A percentile compares a stretch with the other conserved stretches of the same genome.
Conservation (phyloP, 2,888 invertebrate genomes). For the Julus scanicus region DNA sequence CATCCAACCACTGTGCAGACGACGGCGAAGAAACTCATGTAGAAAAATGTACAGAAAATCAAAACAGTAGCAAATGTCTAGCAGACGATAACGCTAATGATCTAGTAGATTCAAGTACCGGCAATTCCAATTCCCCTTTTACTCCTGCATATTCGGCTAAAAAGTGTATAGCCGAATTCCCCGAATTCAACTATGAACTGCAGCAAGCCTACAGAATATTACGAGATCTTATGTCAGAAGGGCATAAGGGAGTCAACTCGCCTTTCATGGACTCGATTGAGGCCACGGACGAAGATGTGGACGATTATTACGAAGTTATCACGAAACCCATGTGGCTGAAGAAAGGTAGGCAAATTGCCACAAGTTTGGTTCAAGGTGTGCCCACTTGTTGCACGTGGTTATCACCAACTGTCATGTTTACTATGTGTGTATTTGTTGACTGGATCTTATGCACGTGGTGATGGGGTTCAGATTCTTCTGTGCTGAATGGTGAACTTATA, state of each 20-base stretch:
- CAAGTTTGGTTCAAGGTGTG: background rate
- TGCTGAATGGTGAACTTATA: no score
- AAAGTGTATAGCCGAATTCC: background rate
- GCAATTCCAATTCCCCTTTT: background rate
- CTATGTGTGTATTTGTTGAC: no score
- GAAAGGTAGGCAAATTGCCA: conserved; percentile 64
- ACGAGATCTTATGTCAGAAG: conserved; percentile 66
- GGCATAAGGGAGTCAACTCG: conserved; percentile 65
- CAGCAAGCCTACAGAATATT: conserved; percentile 64
- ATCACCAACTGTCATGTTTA: background rate
- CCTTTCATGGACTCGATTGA: conserved; percentile 68
- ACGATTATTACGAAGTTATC: conserved; percentile 67
- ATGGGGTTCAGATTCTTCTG: no score
- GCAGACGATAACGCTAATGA: conserved; percentile 43
- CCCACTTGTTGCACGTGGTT: conserved; percentile 6
- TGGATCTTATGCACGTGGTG: no score
- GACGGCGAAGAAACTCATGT: background rate
- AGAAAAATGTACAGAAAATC: background rate
- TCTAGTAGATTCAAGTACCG: background rate
- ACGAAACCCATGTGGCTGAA: conserved; percentile 68
- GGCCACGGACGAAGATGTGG: conserved; percentile 63
- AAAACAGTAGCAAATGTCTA: conserved; percentile 43
- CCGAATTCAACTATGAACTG: conserved; percentile 53
- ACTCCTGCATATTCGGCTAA: background rate
- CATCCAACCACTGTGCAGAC: conserved; percentile 40